These are phyloP conservation scores for Pelobates fuscus DNA, from an alignment of 2,113 vertebrate species.

Conservation along the genomic window DNA sequence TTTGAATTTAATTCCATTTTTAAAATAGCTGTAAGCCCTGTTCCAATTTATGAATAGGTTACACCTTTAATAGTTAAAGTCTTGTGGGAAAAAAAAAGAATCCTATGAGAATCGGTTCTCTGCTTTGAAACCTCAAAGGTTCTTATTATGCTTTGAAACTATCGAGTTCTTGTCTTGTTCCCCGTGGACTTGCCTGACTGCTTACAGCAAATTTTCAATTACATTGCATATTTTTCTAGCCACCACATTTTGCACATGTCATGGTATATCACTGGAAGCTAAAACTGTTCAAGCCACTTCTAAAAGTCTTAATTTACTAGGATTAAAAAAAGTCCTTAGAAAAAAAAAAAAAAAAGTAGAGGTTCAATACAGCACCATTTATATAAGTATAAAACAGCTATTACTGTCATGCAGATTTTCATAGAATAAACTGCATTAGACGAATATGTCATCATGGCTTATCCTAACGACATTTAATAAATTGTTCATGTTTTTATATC, in stretches of 20 bases:
- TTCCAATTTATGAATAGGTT: slow-evolving; percentile 37
- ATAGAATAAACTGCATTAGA: too few species aligned
- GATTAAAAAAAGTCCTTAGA: too few species aligned
- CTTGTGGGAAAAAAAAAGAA: slow-evolving; percentile 2
- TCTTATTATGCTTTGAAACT: slow-evolving; percentile 46
- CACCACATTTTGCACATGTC: slow-evolving; percentile 42
- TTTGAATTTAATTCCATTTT: slow-evolving; percentile 9
- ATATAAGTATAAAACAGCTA: too few species aligned
- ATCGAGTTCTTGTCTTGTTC: slow-evolving; percentile 38
- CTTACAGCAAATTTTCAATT: slow-evolving; percentile 49
- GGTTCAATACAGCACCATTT: too few species aligned
- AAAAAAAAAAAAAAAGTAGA: slow-evolving; percentile 26
- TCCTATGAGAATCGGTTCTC: slow-evolving; percentile 33
- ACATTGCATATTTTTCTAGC: slow-evolving; percentile 37
- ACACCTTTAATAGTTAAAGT: slow-evolving; percentile 45
- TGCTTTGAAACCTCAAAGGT: slow-evolving; percentile 46
- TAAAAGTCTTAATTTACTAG: slow-evolving; percentile 37
- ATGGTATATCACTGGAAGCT: slow-evolving; percentile 33
- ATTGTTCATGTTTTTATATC: too few species aligned
- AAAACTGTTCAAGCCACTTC: slow-evolving; percentile 35
- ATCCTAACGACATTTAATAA: too few species aligned
- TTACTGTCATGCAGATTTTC: too few species aligned
- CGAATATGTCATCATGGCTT: too few species aligned
- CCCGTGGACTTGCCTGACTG: slow-evolving; percentile 40
- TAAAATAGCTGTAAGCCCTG: slow-evolving; percentile 5